phyloP scores from a whole-genome alignment of 2,888 invertebrate genomes.

The Diachrysia chrysitis region DNA sequence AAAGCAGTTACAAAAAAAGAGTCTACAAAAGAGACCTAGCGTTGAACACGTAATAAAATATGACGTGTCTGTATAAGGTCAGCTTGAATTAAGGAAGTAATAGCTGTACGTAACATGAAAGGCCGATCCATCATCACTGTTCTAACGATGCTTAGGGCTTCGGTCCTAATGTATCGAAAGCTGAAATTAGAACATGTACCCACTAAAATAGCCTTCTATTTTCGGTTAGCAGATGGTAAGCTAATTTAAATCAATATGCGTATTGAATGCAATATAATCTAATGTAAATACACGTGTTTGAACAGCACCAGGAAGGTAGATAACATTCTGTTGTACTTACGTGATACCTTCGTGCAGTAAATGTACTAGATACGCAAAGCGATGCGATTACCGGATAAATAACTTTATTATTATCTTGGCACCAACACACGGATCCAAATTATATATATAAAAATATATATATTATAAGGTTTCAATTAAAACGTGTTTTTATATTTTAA shows the following conservation, averaged over 20 bases:
- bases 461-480: too few relatives aligned
- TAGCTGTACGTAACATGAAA: constrained; percentile 9
- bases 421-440: constrained; percentile 21
- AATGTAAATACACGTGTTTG: constrained; percentile 40
- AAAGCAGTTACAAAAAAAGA: neutral
- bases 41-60: neutral
- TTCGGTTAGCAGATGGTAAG: constrained; percentile 39
- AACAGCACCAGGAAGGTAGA: constrained; percentile 26
- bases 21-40: neutral
- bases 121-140: constrained; percentile 22
- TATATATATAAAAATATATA: neutral
- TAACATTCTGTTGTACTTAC: neutral
- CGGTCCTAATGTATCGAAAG: constrained; percentile 6
- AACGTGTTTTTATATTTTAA: too few relatives aligned
- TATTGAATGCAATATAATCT: constrained; percentile 45
- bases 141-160: constrained; percentile 20
- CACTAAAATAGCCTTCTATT: constrained; percentile 49
- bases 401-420: constrained; percentile 6
- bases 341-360: neutral
- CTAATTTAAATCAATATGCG: constrained; percentile 41
- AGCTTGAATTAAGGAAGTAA: neutral
- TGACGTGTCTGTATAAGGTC: neutral
- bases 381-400: neutral
- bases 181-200: constrained; percentile 6
- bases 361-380: neutral